Evolutionary conservation across 2,888 invertebrate genomes (phyloP), one percentile per base, ranked within the genome.

Genomic region (Noctua fimbriata): DNA sequence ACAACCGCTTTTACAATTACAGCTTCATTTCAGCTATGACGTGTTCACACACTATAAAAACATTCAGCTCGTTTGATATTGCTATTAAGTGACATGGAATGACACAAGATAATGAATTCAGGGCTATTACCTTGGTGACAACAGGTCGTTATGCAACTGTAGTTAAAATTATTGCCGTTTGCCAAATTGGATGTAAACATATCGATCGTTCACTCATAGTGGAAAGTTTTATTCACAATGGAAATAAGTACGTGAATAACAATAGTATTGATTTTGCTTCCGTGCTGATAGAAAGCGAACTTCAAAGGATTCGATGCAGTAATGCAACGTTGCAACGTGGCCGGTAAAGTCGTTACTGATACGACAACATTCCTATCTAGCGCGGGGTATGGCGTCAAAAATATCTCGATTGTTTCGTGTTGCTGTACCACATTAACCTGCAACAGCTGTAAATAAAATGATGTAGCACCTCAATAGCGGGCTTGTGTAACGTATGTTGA

Each of bases 381-480:
- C 58, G 80, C 67, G 41, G 55, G 49, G 47, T 63, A 78, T 58
- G 52, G 63, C 88, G 70, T 80, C 92, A 92, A 93, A 95, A 95
- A 95, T 95, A 95, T 92, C 92, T 86, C 90, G 92, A 94, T 96
- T 95, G 95, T 95, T 96, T 94, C 93, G 84, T 91, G 81, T 88
- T 88, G 92, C 94, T 95, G 94, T 93, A 94, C 93, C 93, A 92
- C 94, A 95, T 95, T 94, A 95, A 94, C 95, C 95, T 94, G 94
- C 93, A 93, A 93, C 92, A 90, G 93, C 93, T 93, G 95, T 95
- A 95, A 95, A 96, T 96, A 96, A 95, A 93, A 96, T 96, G 95
- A 96, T 96, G 95, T 94, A 96, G 94, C 94, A 93, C 94, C 94
- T 94, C 92, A 95, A 95, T 94, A 96, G 95, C 95, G 92, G 90